Evolutionary conservation across 2,888 invertebrate species (phyloP).

Genomic region (Ferrisia virgata): DNA sequence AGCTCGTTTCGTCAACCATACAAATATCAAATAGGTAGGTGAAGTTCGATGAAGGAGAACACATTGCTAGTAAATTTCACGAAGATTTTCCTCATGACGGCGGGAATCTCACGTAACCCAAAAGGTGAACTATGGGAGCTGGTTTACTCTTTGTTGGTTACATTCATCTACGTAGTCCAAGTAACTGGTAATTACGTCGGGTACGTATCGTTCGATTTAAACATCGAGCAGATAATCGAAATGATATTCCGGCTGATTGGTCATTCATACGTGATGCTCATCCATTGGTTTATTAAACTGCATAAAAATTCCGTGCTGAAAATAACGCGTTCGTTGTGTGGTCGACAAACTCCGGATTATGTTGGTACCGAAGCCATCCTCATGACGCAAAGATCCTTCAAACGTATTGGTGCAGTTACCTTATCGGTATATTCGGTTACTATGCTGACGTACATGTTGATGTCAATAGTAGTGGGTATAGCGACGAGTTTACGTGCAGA

Average conservation of each 20-base stretch:
- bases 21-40: too few relatives aligned
- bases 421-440: neutral
- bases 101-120: neutral
- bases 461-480: neutral
- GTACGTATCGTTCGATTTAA: neutral
- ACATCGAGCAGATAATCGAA: neutral
- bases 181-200: neutral
- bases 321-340: neutral
- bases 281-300: neutral
- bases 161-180: neutral
- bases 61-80: neutral
- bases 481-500: neutral
- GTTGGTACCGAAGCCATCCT: neutral
- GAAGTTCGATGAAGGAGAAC: neutral
- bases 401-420: neutral
- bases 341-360: neutral
- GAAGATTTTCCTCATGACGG: neutral
- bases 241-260: neutral
- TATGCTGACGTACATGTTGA: neutral
- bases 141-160: neutral
- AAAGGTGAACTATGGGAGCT: neutral
- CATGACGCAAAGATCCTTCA: neutral
- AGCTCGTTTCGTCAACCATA: too few relatives aligned
- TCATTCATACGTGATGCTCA: neutral
- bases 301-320: neutral